These are phyloP conservation scores for Orchestes rusci DNA, from an alignment of 2,888 invertebrate genomes.

Conservation along the genomic window DNA sequence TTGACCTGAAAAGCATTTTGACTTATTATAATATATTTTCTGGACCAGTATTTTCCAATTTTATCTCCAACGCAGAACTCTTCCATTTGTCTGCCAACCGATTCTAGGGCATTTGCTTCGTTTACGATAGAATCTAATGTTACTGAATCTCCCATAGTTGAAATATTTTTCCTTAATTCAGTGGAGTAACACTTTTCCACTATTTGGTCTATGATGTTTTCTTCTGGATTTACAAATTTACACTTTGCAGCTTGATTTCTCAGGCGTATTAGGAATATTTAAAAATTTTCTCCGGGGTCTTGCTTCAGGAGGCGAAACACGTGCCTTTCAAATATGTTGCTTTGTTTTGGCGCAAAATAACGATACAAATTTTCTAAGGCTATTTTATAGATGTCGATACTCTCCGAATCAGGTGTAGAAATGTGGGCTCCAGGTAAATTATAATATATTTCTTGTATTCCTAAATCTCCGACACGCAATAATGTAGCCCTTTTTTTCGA, in stretches of 20 bases:
- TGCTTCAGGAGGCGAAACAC: constrained; percentile 31
- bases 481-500: constrained; percentile 26
- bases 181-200: constrained; percentile 15
- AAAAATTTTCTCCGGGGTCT: constrained; percentile 33
- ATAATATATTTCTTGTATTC: constrained; percentile 26
- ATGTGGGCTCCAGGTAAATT: constrained; percentile 24
- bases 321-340: constrained; percentile 33
- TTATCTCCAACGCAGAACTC: too few species aligned
- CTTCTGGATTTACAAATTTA: constrained; percentile 27
- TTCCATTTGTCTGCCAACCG: constrained; percentile 14
- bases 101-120: constrained; percentile 19
- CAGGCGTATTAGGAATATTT: constrained; percentile 32
- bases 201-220: constrained; percentile 21
- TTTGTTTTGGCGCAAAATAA: constrained; percentile 31
- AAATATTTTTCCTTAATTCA: constrained; percentile 19
- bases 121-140: constrained; percentile 12
- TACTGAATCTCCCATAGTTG: constrained; percentile 12
- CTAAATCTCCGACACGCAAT: constrained; percentile 27
- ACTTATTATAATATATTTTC: too few species aligned
- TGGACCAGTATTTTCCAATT: too few species aligned
- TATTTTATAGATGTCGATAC: constrained; percentile 6
- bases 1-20: too few species aligned
- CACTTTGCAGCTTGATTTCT: constrained; percentile 32
- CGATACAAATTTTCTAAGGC: constrained; percentile 25
- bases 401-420: constrained; percentile 13